A percentile compares a stretch with the other conserved stretches of the same genome.
phyloP scores from a whole-genome alignment of 2,113 vertebrate genomes.

The Neogobius melanostomus region DNA sequence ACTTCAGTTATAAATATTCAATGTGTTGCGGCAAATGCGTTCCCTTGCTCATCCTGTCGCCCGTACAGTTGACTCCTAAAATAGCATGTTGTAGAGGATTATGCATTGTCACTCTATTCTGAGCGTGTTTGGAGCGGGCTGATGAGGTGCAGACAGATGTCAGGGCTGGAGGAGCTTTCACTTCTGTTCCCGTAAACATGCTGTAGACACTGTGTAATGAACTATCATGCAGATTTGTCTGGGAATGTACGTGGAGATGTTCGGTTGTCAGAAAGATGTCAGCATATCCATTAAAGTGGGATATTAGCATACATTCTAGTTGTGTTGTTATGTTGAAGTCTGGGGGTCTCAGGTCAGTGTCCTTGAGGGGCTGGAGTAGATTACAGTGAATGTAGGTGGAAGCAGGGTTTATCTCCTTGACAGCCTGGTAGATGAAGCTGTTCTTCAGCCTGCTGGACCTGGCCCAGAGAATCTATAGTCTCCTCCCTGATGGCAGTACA shows the following conservation, averaged over 20 bases:
- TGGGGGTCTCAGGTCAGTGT: too few relatives aligned
- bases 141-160: conserved; percentile 3
- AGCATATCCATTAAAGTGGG: not conserved
- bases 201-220: not conserved
- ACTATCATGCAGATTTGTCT: not conserved
- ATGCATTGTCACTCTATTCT: conserved; percentile 6
- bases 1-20: not conserved
- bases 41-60: not conserved
- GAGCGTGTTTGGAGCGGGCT: not conserved
- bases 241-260: too few relatives aligned
- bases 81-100: not conserved
- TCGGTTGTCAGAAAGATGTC: not conserved
- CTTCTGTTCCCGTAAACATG: not conserved
- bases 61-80: not conserved
- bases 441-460: too few relatives aligned
- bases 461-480: too few relatives aligned
- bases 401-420: not conserved
- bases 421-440: too few relatives aligned
- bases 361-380: too few relatives aligned
- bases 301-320: not conserved
- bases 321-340: too few relatives aligned
- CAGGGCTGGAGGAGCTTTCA: not conserved
- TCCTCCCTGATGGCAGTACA: too few relatives aligned
- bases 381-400: too few relatives aligned
- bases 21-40: not conserved